Evolutionary conservation across 2,797 vertebrate species (phyloP), one percentile per base, ranked within the genome.

Genomic region (Nothura maculosa): DNA sequence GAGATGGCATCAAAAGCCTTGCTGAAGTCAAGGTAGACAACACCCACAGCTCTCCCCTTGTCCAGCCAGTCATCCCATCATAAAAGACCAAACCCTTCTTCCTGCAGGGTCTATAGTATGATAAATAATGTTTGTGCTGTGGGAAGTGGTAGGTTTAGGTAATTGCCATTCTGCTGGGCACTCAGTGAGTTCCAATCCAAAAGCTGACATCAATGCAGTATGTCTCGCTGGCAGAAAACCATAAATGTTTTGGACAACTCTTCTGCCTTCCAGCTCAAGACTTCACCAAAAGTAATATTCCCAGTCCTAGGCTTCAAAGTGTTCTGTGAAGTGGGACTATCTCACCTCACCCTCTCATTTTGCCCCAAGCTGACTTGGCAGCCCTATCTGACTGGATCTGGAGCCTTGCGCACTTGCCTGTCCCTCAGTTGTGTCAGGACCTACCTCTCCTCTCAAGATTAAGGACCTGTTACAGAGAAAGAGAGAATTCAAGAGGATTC

Each of bases 371-470:
- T 32, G 43, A 72, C 84, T 15, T 85, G 43, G 32, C 48, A 12
- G 45, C 50, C 24, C 0, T 75, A n/a, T 38, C 61, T 69, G 0
- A 34, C 7, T 43, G 43, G 27, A 17, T 36, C 17, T 5, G 2
- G 27, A 77, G 28, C 27, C 12, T 50, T 82, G 9, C 0, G 0
- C 54, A 21, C 52, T 17, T 64, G 64, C 18, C 21, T 60, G 13
- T 32, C 32, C 27, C 5, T 64, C 14, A 16, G 6, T 36, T 9
- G 24, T 3, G 68, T 30, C 67, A 78, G 16, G 24, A 32, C 5
- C 67, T 75, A 0, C 1, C 17, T 78, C 72, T 61, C 11, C 20
- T 58, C 32, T 86, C 61, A 43, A 66, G 88, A 55, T 6, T 52
- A 84, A 62, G 6, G 21, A 36, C 4, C 8, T 80, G 24, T 57